phyloP scores from a whole-genome alignment of 92 coral and sea anemone species.

The Nematostella vectensis region DNA sequence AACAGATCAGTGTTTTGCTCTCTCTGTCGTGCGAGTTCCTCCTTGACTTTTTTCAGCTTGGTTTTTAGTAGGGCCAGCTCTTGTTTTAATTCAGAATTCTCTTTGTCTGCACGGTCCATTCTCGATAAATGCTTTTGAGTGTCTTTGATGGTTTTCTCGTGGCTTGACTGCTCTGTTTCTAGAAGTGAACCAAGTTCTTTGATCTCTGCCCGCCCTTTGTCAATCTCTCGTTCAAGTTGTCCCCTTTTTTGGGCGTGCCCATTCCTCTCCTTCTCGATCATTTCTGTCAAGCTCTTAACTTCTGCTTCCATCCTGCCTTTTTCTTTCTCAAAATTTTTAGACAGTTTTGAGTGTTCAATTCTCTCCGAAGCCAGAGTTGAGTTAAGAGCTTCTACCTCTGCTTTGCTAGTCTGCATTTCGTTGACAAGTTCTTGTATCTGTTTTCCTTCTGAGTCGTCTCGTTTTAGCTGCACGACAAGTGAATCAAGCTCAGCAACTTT shows the following conservation, averaged over 20 bases:
- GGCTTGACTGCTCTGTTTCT: constrained; percentile 73
- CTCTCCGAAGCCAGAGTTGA: constrained; percentile 8
- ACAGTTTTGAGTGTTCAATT: constrained; percentile 1
- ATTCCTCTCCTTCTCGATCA: constrained; percentile 25
- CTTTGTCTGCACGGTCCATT: constrained; percentile 55
- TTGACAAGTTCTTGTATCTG: constrained; percentile 12
- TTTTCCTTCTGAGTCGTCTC: constrained; percentile 38
- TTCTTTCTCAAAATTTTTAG: constrained; percentile 19
- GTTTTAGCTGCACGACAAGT: constrained; percentile 32
- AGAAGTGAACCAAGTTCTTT: constrained; percentile 39
- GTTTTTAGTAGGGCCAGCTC: constrained; percentile 20
- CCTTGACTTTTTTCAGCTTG: constrained; percentile 19
- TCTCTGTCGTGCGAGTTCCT: constrained; percentile 43
- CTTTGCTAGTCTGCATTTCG: constrained; percentile 15
- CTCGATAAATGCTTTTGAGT: constrained; percentile 72
- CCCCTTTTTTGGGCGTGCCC: constrained; percentile 25
- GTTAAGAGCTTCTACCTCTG: constrained; percentile 27
- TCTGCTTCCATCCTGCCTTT: constrained; percentile 18
- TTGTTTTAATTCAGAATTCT: constrained; percentile 38
- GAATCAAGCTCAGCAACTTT: constrained; percentile 30
- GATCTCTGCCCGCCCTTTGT: constrained; percentile 7
- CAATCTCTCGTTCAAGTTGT: constrained; percentile 28
- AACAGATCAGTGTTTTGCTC: constrained; percentile 40
- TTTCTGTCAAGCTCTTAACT: constrained; percentile 24
- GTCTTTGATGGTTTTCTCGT: constrained; percentile 73